Evolutionary conservation across 2,113 vertebrate species (phyloP), one percentile per base, ranked within the genome.

Genomic region (Podarcis raffonei): DNA sequence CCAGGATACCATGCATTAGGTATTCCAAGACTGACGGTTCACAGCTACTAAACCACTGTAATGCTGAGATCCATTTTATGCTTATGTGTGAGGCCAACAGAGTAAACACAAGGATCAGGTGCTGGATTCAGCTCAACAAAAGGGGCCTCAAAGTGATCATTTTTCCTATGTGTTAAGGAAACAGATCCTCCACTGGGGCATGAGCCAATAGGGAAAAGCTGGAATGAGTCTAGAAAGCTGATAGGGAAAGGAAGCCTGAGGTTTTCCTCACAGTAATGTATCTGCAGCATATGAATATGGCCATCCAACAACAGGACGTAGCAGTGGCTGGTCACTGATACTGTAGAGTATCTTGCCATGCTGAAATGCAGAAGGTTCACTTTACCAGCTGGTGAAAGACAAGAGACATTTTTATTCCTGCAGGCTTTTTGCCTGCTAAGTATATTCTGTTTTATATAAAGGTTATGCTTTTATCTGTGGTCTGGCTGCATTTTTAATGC

Each of bases 11-110:
- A 71, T 7, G 3, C 11, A 4, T 62, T 13, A 11, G 16, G 65
- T 18, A 6, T 12, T 22, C 84, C 32, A n/a, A 0, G 1, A 53
- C 83, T 3, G 48, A 66, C 48, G 68, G 2, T 30, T 1, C 0
- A 4, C 59, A 3, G 0, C 35, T 5, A 20, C 68, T 66, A 22
- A 25, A 68, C 27, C 4, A 75, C 16, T 62, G 16, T 69, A 65
- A 25, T 39, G 1, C 62, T 42, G 39, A 30, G 23, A 35, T 13
- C 37, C 32, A 9, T 13, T 74, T 27, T 66, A 75, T 1, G 23
- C 2, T 39, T 25, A 15, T 13, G 22, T 35, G 87, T 57, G 65
- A 68, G 25, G 20, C 18, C 65, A 22, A 68, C 65, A 2, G 7
- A 25, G 25, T 5, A 25, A 68, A 25, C 23, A 39, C 0, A 66